A percentile compares a stretch with the other conserved stretches of the same genome.
Conservation (phyloP, 35 echinoderm and acorn worm genomes). For the Ophioderma brevispina region DNA sequence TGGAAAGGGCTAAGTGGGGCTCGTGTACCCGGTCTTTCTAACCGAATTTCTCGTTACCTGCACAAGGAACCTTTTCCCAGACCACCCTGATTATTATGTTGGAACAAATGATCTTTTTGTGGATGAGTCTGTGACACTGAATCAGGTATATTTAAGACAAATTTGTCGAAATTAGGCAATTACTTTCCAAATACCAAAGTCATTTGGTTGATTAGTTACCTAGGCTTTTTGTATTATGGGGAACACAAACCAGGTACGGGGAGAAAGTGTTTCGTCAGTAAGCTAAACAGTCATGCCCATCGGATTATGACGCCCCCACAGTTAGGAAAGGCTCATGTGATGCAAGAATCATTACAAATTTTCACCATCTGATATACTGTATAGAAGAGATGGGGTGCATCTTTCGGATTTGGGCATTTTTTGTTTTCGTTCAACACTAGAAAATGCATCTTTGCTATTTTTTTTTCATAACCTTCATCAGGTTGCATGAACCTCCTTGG, state of each 20-base stretch:
- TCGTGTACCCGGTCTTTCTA: not conserved
- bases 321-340: not conserved
- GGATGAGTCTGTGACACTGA: not conserved
- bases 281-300: not conserved
- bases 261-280: not conserved
- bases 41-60: not conserved
- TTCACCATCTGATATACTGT: not conserved
- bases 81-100: not conserved
- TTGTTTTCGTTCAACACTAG: not conserved
- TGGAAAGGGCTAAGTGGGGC: not conserved
- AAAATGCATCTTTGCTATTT: too few relatives aligned
- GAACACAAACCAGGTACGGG: not conserved
- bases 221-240: not conserved
- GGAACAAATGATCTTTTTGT: not conserved
- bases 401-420: not conserved
- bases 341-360: not conserved
- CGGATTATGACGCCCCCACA: not conserved
- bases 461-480: too few relatives aligned
- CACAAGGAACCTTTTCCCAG: not conserved
- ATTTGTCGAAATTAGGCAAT: not conserved
- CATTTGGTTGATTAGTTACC: not conserved
- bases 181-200: not conserved
- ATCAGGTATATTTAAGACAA: not conserved
- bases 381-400: not conserved
- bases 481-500: too few relatives aligned